Conservation (phyloP, 2,888 invertebrate genomes). For the Ormyrus pomaceus region DNA sequence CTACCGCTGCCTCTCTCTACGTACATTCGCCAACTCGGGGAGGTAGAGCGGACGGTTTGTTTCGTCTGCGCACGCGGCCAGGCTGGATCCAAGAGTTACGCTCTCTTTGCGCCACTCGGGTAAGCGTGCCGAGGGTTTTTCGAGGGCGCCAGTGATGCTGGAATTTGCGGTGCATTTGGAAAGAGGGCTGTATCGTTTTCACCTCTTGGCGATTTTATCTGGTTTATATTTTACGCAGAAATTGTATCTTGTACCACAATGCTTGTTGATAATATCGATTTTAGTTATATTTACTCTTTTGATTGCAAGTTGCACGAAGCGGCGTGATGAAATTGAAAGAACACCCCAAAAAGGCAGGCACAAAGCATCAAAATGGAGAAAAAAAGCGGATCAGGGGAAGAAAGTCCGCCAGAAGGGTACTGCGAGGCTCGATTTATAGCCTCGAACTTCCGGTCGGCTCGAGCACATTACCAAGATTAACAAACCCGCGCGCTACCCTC, state of each 20-base stretch:
- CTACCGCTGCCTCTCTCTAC: constrained; percentile 10
- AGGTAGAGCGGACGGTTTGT: constrained; percentile 20
- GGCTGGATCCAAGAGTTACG: no score
- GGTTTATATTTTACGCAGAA: no score
- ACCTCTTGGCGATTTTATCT: no score
- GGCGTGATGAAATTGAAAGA: constrained; percentile 16
- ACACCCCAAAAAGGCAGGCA: constrained; percentile 20
- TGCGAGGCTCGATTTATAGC: constrained; percentile 69
- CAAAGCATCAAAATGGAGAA: constrained; percentile 53
- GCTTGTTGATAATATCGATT: no score
- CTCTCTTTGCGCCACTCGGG: no score
- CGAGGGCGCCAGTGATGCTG: neutral
- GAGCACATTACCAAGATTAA: constrained; percentile 73
- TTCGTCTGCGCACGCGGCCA: constrained; percentile 8
- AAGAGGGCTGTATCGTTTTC: no score
- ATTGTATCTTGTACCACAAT: no score
- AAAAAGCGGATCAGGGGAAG: constrained; percentile 58
- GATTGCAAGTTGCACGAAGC: constrained; percentile 11
- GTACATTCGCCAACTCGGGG: no score
- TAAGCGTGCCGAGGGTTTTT: neutral
- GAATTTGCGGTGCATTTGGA: no score
- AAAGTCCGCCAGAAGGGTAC: constrained; percentile 50
- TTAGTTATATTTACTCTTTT: no score
- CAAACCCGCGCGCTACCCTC: constrained; percentile 61
- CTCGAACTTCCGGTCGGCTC: constrained; percentile 69